Evolutionary conservation across 2,888 invertebrate species (phyloP).

Genomic region (Stictocephala bisonia): DNA sequence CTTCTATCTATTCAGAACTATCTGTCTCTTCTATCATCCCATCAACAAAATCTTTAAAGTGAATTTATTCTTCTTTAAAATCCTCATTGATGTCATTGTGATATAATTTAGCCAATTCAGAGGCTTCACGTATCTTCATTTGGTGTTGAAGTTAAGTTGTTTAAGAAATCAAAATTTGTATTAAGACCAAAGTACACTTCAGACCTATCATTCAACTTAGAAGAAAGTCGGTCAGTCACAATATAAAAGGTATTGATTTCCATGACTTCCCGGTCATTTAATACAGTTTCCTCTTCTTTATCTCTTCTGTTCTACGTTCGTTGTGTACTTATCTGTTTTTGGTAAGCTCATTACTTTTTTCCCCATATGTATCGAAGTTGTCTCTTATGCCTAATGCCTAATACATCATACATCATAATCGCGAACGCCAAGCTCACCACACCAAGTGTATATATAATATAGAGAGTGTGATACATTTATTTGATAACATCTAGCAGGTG

Average conservation of each 20-base stretch:
- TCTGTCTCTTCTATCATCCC: not conserved
- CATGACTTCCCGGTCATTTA: conserved; percentile 12
- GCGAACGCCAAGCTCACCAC: too few relatives aligned
- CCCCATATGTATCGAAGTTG: too few relatives aligned
- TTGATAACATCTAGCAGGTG: too few relatives aligned
- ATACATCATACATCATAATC: too few relatives aligned
- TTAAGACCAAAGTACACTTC: conserved; percentile 30
- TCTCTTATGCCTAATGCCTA: too few relatives aligned
- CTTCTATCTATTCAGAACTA: too few relatives aligned
- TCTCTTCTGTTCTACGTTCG: too few relatives aligned
- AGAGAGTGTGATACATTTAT: too few relatives aligned
- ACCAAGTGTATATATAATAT: too few relatives aligned
- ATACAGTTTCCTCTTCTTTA: not conserved
- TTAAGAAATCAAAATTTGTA: conserved; percentile 17
- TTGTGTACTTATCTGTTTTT: too few relatives aligned
- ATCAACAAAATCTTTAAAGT: conserved; percentile 25
- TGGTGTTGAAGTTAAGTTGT: conserved; percentile 11
- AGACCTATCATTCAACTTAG: conserved; percentile 2
- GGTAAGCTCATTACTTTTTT: too few relatives aligned
- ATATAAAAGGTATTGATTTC: conserved; percentile 25
- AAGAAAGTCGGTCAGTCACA: conserved; percentile 11
- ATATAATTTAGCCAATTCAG: conserved; percentile 17
- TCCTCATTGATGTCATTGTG: conserved; percentile 1
- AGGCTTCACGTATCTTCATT: conserved; percentile 21
- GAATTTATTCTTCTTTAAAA: conserved; percentile 1